Evolutionary conservation across 2,113 vertebrate genomes (phyloP).

Genomic region (Marcusenius ussheri): DNA sequence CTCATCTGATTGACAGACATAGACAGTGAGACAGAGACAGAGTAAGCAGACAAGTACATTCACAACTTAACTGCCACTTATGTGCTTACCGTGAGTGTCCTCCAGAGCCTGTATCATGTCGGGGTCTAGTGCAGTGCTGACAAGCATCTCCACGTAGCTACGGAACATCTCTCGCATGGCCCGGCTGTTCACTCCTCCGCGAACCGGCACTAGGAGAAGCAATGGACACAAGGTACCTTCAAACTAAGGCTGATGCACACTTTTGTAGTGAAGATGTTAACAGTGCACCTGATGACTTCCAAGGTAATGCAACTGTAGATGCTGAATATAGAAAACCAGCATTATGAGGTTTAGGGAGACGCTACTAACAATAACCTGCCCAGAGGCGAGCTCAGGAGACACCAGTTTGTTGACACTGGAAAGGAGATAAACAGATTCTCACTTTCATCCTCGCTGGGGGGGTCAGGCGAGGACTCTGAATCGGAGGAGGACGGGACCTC

Average conservation of each 20-base stretch:
- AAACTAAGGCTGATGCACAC: not conserved
- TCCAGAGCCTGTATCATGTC: constrained; percentile 93
- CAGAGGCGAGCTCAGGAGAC: not conserved
- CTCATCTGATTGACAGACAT: constrained; percentile 62
- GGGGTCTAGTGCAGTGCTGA: constrained; percentile 84
- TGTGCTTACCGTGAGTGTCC: constrained; percentile 73
- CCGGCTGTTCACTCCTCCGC: constrained; percentile 76
- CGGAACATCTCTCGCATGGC: constrained; percentile 91
- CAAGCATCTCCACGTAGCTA: constrained; percentile 89
- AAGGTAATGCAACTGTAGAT: not conserved
- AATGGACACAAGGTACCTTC: not conserved
- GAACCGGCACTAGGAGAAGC: constrained; percentile 50
- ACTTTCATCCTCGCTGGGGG: constrained; percentile 81
- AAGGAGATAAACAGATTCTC: constrained; percentile 33
- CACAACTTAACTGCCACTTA: not conserved
- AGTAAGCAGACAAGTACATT: not conserved
- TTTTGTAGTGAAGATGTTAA: not conserved
- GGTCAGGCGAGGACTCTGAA: constrained; percentile 75
- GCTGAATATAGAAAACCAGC: not conserved
- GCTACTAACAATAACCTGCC: not conserved
- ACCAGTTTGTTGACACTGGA: not conserved
- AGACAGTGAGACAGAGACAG: not conserved
- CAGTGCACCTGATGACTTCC: not conserved
- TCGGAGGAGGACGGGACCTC: constrained; percentile 75
- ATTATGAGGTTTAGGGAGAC: not conserved